A percentile compares a stretch with the other conserved stretches of the same genome.
These are phyloP conservation scores for Caenorhabditis zanzibari DNA, from an alignment of 2,888 invertebrate genomes.

Conservation along the genomic window DNA sequence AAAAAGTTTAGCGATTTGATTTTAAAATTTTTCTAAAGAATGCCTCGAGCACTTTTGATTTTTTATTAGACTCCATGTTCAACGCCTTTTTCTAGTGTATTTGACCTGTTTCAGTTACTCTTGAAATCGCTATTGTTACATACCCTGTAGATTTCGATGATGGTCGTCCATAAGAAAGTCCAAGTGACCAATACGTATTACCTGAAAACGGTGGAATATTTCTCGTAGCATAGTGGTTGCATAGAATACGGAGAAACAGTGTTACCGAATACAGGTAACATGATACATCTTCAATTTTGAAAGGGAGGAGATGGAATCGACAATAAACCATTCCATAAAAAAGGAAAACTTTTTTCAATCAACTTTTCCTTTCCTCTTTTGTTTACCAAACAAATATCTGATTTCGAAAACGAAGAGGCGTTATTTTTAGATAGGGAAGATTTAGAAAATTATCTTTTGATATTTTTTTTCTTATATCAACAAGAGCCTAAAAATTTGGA, in stretches of 20 bases:
- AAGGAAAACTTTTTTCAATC: not conserved
- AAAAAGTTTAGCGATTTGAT: no score
- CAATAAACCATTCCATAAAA: constrained; percentile 11
- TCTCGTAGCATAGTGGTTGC: no score
- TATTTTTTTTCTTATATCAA: not conserved
- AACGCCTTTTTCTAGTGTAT: no score
- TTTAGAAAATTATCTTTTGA: not conserved
- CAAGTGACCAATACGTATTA: constrained; percentile 2
- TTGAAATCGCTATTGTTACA: no score
- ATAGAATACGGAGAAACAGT: not conserved
- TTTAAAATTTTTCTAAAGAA: no score
- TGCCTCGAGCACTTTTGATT: no score
- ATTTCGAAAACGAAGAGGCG: not conserved
- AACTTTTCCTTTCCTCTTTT: not conserved
- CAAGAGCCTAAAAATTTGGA: no score
- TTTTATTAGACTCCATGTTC: no score
- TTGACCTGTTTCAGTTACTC: no score
- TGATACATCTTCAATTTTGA: not conserved
- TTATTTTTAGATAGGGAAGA: not conserved
- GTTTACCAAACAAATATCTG: not conserved
- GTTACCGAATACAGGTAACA: not conserved
- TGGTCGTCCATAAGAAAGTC: not conserved
- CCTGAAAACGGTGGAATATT: not conserved
- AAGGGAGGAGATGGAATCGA: not conserved
- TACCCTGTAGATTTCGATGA: not conserved